Base-by-base conservation (phyloP, 2,113 vertebrate species). In the Xiphophorus maculatus region DNA sequence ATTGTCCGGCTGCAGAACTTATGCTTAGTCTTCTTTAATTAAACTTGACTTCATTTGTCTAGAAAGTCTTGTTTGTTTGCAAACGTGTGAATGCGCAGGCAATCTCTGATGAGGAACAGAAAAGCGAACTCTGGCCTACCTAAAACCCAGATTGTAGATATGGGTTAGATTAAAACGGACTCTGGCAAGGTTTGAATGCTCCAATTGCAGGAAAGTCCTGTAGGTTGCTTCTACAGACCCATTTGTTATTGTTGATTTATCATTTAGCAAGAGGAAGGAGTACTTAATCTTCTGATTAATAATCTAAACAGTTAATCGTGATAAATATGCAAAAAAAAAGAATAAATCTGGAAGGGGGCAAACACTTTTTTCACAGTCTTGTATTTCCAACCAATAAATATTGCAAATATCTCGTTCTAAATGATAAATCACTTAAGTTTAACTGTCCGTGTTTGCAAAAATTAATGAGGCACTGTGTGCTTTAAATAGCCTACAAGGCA, bases 381-480 rank as follows among this genome's bases (percentile, higher is more conserved):
- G 48, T 3, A 73, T 77, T 77, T 67, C 70, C 51, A 68, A 28
- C 44, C 33, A 82, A 79, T 85, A 64, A 80, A 4, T 67, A 67
- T 0, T 33, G 69, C 28, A 71, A 73, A 63, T 81, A 64, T 60
- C 74, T 77, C 66, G 64, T 54, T 64, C 76, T 71, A 63, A 64
- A 79, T 58, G 27, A 81, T 77, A 80, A 87, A 72, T 69, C 3
- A 22, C 19, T 28, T n/a, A 48, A 84, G 71, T 66, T 80, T 79
- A 33, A 48, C 77, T 30, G 58, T 44, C 70, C 9, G 54, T 65
- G 63, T 83, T 81, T 73, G 54, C 28, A 61, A 73, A 51, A 42
- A 42, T 68, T 81, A 51, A 82, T 78, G 69, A 74, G 81, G 63
- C 58, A 22, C 61, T 17, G 15, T 25, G 9, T 68, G 33, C 33